phyloP scores from a whole-genome alignment of 2,888 invertebrate genomes.

The Capitulum mitella region DNA sequence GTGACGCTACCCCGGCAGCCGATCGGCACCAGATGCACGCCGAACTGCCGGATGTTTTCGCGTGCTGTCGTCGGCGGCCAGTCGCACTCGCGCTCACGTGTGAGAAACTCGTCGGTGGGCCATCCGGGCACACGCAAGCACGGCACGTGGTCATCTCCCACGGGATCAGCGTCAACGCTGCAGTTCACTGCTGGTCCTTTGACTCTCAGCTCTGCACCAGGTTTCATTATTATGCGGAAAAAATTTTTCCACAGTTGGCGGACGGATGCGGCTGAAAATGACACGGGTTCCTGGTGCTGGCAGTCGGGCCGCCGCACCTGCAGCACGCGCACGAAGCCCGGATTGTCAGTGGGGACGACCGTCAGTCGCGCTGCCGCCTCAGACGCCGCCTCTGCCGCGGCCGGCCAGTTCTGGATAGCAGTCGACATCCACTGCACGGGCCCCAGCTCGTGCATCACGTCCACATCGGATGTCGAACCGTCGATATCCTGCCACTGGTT shows the following conservation, averaged over 20 bases:
- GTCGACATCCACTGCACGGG: too few species aligned
- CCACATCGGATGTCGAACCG: neutral
- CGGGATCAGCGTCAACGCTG: too few species aligned
- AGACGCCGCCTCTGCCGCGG: too few species aligned
- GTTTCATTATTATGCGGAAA: too few species aligned
- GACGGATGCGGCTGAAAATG: neutral
- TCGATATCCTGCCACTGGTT: neutral
- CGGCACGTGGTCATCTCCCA: neutral
- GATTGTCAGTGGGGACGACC: neutral
- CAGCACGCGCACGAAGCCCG: neutral
- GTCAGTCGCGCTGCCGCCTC: neutral
- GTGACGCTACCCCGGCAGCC: neutral
- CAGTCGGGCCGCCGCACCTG: neutral
- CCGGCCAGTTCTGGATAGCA: too few species aligned
- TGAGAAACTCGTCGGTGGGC: neutral
- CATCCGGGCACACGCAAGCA: neutral
- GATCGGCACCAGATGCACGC: neutral
- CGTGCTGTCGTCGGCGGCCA: neutral
- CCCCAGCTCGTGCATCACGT: neutral
- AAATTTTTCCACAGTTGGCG: neutral
- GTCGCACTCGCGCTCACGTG: neutral
- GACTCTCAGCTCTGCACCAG: neutral
- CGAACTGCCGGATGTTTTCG: neutral
- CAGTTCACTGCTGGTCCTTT: neutral
- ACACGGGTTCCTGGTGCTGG: neutral